Base-by-base conservation (phyloP, 2,888 invertebrate species). In the Osedax frankpressi region DNA sequence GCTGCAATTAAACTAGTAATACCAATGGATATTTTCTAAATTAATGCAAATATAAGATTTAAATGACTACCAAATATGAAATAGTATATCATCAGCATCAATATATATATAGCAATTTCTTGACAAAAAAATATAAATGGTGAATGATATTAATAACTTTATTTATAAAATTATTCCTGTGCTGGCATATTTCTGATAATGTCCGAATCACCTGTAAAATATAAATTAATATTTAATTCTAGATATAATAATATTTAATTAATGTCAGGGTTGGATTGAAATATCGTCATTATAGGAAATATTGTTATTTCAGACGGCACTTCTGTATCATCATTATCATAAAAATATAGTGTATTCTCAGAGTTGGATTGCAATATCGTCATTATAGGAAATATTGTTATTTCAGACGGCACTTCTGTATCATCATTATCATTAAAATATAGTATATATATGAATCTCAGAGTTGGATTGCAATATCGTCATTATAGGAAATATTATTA, bases 201-300 rank as follows among this genome's bases (percentile, higher is more conserved):
- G 44, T 44, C 44, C 6, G 44, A 44, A 44, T 81, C 81, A 78
- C 82, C 81, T 81, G 80, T 44, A 44, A 44, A 44, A 11, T 44
- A 44, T 44, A 11, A 11, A 19, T 44, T 11, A 44, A 11, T 44
- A 44, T 11, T 44, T 11, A 44, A 44, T 11, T 44, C 6, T 44
- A 11, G 6, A 44, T 44, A 44, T 44, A 44, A 11, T 44, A 44
- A 44, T 44, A 44, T 11, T 11, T 44, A 44, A 11, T 11, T 44
- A 44, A 44, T 19, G 6, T 44, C 44, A 44, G 44, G 44, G 44
- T 44, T 44, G 44, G 44, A 44, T 44, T 44, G 44, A 44, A 44
- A 11, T 19, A 44, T 44, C 44, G 44, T 44, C 44, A 44, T 44
- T 44, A 44, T 44, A 44, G 44, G 44, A 44, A 44, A 44, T 44